Evolutionary conservation across 2,113 vertebrate species (phyloP), one percentile per base, ranked within the genome.

Genomic region (Chinchilla lanigera): DNA sequence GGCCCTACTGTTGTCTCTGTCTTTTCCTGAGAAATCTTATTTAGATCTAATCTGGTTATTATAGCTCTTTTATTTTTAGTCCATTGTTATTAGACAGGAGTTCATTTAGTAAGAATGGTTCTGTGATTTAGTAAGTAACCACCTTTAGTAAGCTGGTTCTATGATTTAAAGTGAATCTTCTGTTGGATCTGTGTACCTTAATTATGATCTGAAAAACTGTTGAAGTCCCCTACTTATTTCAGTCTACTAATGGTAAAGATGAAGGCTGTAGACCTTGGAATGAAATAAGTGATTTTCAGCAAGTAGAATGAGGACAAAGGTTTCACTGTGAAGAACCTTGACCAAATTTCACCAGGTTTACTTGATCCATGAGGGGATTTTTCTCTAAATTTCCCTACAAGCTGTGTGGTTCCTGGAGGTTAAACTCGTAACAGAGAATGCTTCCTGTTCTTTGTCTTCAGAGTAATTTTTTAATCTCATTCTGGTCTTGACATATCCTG

Each of bases 191-290:
- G 6, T 54, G 19, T 20, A 33, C 14, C 0, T 90, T 26, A 44
- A 44, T 35, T 93, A 56, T 33, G 8, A 75, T 16, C 33, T 86
- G 3, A 41, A 81, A 7, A 16, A 28, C 10, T 24, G 22, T 47
- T 67, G 28, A 30, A 19, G 0, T 78, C n/a, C 0, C 9, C 10
- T 11, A 71, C 22, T 30, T 0, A 28, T 4, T 24, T 0, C 2
- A 54, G 0, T 56, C 24, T 77, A 5, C 16, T 61, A 33, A 50
- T 17, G 7, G 0, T 10, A 75, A 35, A 63, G 2, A 78, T 50
- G 14, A 84, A 61, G 0, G 0, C 17, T 60, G 52, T 24, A 50
- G 20, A 19, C 4, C 0, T 35, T 41, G 12, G 3, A 33, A 14
- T 47, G 3, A 65, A 84, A 58, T 10, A 56, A 52, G 54, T 28